Evolutionary conservation across 2,113 vertebrate species (phyloP), one percentile per base, ranked within the genome.

Genomic region (Australoheros scitulus): DNA sequence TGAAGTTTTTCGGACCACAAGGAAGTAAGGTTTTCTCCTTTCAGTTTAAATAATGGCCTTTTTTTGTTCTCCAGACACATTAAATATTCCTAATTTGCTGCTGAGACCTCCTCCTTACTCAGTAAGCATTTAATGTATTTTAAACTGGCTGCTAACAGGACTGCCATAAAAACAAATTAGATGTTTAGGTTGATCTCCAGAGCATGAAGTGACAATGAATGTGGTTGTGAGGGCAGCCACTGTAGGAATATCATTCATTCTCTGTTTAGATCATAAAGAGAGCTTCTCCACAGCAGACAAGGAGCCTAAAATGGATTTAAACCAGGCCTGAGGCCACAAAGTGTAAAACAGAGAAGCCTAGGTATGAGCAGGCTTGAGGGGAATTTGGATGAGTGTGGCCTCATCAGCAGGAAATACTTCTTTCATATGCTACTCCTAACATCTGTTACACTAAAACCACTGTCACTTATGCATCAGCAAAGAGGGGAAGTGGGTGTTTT

Each of bases 1-100:
- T 99, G 83, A 99, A 99, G 96, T 99, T 99, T 96, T 99, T 98
- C 75, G 98, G 98, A 97, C 98, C 98, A 96, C 98, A 99, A 96
- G 98, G 98, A 97, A 99, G 98, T 99, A 96, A 98, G 98, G 97
- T 88, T 57, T 82, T 55, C 36, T 86, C 3, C 81, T 80, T 22
- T 77, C 18, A 79, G 3, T 34, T 72, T 32, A 18, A 52, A 47
- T 11, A 43, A 13, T 11, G 11, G 4, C 41, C 9, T 18, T 47
- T 68, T 24, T 1, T 11, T 50, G 11, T 32, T 70, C 65, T 17
- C 29, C 43, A 70, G 4, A 52, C 52, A 38, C 15, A 56, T 70
- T 5, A 1, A 68, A 68, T 14, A 61, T 63, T 59, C 24, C 22
- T 34, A 4, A 77, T 80, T 13, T 43, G 11, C 20, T 75, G 18